phyloP scores from a whole-genome alignment of 2,797 vertebrate genomes.

The Syndactyla subalaris region DNA sequence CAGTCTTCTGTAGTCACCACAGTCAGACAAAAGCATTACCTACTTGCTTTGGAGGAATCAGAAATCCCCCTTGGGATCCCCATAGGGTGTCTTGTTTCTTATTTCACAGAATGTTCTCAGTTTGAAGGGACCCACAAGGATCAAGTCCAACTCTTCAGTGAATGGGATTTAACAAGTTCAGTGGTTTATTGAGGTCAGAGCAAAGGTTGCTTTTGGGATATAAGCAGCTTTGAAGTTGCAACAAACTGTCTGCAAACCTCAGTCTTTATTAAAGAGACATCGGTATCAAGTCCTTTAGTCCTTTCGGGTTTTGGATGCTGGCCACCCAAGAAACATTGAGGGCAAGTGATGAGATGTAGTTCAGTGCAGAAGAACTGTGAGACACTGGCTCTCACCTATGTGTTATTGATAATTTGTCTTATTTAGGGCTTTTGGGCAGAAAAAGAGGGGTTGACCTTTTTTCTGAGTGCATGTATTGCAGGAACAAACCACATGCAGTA shows the following conservation, averaged over 20 bases:
- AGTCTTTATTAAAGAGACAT: background rate
- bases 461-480: background rate
- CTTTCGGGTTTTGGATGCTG: background rate
- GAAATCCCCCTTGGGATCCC: background rate
- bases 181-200: background rate
- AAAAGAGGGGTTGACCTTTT: background rate
- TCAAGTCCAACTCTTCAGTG: background rate
- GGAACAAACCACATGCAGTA: background rate
- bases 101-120: background rate
- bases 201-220: background rate
- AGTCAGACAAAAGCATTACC: background rate
- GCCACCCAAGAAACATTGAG: slow-evolving; percentile 5
- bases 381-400: background rate
- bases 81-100: background rate
- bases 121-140: background rate
- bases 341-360: background rate
- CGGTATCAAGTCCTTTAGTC: background rate
- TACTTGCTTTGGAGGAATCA: background rate
- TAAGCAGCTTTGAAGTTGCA: background rate
- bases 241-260: background rate
- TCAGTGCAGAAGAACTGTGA: background rate
- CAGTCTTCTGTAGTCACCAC: background rate
- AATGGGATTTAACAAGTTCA: background rate
- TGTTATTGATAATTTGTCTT: background rate
- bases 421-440: background rate